Evolutionary conservation across 2,888 invertebrate genomes (phyloP).

Genomic region (Laothoe populi): DNA sequence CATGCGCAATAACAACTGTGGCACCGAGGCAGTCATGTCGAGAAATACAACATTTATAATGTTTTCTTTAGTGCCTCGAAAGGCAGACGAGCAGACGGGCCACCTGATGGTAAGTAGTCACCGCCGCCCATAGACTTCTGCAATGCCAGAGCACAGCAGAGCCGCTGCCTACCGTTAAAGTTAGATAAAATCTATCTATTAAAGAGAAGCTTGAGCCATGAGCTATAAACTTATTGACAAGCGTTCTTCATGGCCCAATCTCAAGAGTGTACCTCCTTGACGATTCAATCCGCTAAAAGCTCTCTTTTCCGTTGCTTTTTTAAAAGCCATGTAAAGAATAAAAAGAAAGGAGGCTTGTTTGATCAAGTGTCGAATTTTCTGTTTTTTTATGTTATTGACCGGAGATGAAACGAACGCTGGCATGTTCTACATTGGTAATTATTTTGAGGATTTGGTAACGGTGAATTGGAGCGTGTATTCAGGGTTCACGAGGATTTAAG

Average conservation of each 20-base stretch:
- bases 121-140: no score
- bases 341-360: constrained; percentile 36
- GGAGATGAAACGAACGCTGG: constrained; percentile 31
- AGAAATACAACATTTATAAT: no score
- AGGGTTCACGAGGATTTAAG: not conserved
- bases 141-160: no score
- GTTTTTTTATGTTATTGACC: constrained; percentile 21
- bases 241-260: constrained; percentile 30
- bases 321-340: constrained; percentile 46
- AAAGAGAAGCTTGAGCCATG: no score
- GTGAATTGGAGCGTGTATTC: not conserved
- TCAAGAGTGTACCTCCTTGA: constrained; percentile 47
- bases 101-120: no score
- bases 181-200: no score
- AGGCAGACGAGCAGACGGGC: no score
- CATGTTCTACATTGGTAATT: constrained; percentile 20
- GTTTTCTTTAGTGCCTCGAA: no score
- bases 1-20: no score
- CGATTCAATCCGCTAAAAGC: constrained; percentile 66
- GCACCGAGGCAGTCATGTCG: no score
- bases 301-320: constrained; percentile 42
- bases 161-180: no score
- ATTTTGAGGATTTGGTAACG: not conserved
- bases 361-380: constrained; percentile 26
- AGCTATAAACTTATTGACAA: not conserved